These are phyloP conservation scores for Caenorhabditis remanei DNA, from an alignment of 1,140 invertebrate genomes.

Conservation along the genomic window DNA sequence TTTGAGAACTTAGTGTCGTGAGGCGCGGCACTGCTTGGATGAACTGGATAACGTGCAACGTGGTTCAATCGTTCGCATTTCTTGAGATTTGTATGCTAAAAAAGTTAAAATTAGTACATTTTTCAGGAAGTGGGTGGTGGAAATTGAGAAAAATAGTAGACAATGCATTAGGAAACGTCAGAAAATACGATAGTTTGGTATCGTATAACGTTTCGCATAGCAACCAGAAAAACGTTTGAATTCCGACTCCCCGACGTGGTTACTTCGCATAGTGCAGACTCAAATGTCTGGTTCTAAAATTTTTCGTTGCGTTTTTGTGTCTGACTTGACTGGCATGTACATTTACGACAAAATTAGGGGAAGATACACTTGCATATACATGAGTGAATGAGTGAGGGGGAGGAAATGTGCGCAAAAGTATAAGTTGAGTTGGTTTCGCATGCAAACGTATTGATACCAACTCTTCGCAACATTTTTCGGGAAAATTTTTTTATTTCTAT, in stretches of 20 bases:
- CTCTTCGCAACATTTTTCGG: slow-evolving; percentile 12
- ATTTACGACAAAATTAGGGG: slow-evolving; percentile 34
- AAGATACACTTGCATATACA: slow-evolving; percentile 55
- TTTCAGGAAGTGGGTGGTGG: neutral
- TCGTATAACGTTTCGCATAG: slow-evolving; percentile 22
- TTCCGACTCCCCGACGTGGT: neutral
- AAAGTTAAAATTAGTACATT: slow-evolving; percentile 40
- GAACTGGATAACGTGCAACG: slow-evolving; percentile 71
- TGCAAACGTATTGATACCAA: slow-evolving; percentile 43
- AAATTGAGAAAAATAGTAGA: neutral
- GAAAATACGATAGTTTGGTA: slow-evolving; percentile 42
- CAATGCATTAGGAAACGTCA: neutral
- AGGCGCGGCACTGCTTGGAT: slow-evolving; percentile 70
- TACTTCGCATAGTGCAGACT: neutral
- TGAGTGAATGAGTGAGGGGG: slow-evolving; percentile 53
- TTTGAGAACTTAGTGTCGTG: slow-evolving; percentile 74
- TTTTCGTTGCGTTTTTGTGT: slow-evolving; percentile 14
- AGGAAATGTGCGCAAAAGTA: slow-evolving; percentile 51
- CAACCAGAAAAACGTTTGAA: slow-evolving; percentile 6
- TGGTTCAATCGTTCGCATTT: slow-evolving; percentile 76
- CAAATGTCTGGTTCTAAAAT: slow-evolving; percentile 17
- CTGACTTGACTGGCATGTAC: slow-evolving; percentile 24
- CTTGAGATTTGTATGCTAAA: slow-evolving; percentile 75
- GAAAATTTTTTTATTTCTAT: neutral
- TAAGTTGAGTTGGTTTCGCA: slow-evolving; percentile 52